A percentile compares a stretch with the other conserved stretches of the same genome.
Conservation (phyloP, 2,113 vertebrate species). For the Erpornis zantholeuca region DNA sequence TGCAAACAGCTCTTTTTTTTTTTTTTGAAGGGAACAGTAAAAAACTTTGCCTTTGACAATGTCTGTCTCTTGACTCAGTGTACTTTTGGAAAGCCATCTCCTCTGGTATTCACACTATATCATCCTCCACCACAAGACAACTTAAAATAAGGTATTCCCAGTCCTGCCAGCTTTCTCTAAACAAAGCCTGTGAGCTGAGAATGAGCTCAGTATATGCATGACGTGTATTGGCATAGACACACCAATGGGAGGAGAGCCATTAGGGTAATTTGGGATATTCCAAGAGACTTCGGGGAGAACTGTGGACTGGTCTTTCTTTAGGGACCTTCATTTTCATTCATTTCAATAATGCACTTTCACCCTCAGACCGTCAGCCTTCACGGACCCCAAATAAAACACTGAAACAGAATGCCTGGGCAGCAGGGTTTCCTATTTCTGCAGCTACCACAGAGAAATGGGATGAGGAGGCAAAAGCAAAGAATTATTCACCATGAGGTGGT, state of each 20-base stretch:
- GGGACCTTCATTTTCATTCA: not conserved
- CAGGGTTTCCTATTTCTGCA: not conserved
- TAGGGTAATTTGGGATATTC: not conserved
- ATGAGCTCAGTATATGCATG: not conserved
- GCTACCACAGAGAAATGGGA: not conserved
- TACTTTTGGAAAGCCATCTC: constrained; percentile 16
- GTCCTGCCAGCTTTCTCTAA: constrained; percentile 17
- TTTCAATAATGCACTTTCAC: not conserved
- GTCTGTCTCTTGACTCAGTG: not conserved
- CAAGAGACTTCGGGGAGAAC: not conserved
- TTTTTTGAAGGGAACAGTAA: not conserved
- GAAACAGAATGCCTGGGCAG: not conserved
- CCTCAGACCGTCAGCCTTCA: not conserved
- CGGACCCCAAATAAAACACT: not conserved
- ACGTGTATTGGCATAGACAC: not conserved
- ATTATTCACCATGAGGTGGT: not conserved
- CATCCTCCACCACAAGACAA: constrained; percentile 11
- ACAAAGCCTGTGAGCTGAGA: not conserved
- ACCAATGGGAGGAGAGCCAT: not conserved
- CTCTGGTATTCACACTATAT: constrained; percentile 29
- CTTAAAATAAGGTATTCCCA: constrained; percentile 17
- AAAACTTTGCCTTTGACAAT: constrained; percentile 8
- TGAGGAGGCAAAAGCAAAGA: not conserved
- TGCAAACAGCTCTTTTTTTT: not conserved
- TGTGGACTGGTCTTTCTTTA: not conserved